Base-by-base conservation (phyloP, 1,140 invertebrate species). In the Drosophila rhopaloa region DNA sequence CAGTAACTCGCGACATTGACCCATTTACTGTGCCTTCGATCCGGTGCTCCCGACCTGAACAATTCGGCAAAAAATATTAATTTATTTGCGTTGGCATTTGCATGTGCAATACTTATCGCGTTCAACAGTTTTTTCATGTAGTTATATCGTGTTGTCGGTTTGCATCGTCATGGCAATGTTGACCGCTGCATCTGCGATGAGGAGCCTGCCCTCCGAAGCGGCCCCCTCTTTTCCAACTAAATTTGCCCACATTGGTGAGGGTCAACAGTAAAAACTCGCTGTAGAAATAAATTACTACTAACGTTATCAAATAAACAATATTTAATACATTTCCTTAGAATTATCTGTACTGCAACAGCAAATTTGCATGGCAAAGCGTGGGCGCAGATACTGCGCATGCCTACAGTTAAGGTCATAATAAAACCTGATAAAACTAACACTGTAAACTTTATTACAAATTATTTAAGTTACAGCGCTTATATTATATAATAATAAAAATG, bases 1-100 rank as follows among this genome's bases (percentile, higher is more conserved):
- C 63, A 88, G 77, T 77, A 76, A 73, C 70, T 70, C 41, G 14
- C 79, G 72, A 53, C 82, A 86, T 88, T 88, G 83, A 88, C 83
- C 73, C 59, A 83, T 66, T 79, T 88, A 60, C 24, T 51, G 54
- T 44, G 53, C 44, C 44, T 46, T 14, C 40, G 13, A 43, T 51
- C 38, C 61, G 54, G 66, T 43, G 51, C 54, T 65, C 41, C 54
- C 41, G 41, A 24, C 53, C 27, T 32, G 14, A 51, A 41, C 53
- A 61, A 48, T 37, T 57, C 44, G 7, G 13, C 8, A 14, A 24
- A 59, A 74, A 24, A 44, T 43, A 59, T 67, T 48, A 59, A 67
- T 59, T 43, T 37, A 59, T 76, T 75, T 54, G 60, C 71, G 29
- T 60, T 59, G 71, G 77, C 59, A 61, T 57, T 66, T 35, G 54